Base-by-base conservation (phyloP, 2,888 invertebrate genomes). In the Empis stercorea region DNA sequence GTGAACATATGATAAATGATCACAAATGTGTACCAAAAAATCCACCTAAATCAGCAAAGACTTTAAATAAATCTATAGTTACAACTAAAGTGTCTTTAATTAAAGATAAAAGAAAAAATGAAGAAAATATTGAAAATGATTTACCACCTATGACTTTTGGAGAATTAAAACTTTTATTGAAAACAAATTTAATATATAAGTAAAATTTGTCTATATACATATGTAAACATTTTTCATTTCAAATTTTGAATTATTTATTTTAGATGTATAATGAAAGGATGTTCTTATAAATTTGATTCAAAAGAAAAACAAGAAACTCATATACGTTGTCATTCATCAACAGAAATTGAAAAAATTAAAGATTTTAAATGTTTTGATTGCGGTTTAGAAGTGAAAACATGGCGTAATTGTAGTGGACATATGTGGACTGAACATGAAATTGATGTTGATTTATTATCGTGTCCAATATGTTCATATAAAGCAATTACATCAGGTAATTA, bases 401-500 rank as follows among this genome's bases (percentile, higher is more conserved):
- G 86, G 86, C 71, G 77, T 16, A 69, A 73, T 6, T 79, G 83
- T 56, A 76, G 79, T 9, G 66, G 74, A 52, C 86, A 86, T 63
- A 65, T 85, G 55, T 84, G 83, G 80, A 78, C 76, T 54, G 65
- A 69, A 4, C 84, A 85, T 63, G 69, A 74, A 54, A 66, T 80
- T 11, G 75, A 78, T 59, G 65, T 76, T 45, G 80, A 78, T 52
- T 59, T 80, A 37, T 63, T 76, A 40, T 70, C 72, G 23, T 80
- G 80, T 55, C 74, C 75, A 1, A 64, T 74, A 47, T 80, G 80
- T 55, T 59, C 61, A 7, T 78, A 75, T 56, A 78, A 76, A 56
- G 73, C 76, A 5, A 65, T 73, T 41, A 71, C 73, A 3, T 66
- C 71, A 37, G 64, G 73, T 72, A 57, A 58, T 46, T 11, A 30